Base-by-base conservation (phyloP, 2,888 invertebrate genomes). In the Hydraecia micacea region DNA sequence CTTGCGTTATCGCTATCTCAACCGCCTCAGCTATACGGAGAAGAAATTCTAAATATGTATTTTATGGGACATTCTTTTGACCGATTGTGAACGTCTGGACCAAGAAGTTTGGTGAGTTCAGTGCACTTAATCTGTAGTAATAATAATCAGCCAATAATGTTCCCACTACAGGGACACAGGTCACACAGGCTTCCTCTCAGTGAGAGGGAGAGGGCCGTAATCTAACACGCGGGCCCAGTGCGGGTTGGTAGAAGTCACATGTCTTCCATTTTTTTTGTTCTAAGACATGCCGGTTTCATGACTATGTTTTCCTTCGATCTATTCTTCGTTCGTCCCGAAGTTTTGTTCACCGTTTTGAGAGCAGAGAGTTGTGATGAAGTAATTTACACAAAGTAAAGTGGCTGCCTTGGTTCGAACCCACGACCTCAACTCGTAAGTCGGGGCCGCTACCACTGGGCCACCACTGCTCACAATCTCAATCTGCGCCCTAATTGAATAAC, bases 1-100 rank as follows among this genome's bases (percentile, higher is more conserved):
- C 86, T 89, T 89, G 89, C 62, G 72, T 80, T 88, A 89, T 88
- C 84, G 78, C 81, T 88, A 87, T 91, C 90, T 90, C 73, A 62
- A 71, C 46, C 2, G 65, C n/a, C 60, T 71, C 86, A 81, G 83
- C 62, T 83, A 25, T 67, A 69, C 32, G 13, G 66, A 86, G 85
- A 79, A 75, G 72, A 87, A 77, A 86, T 83, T 72, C 42, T 32
- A 62, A 69, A 42, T 39, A 42, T 72, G 36, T 25, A 28, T 69
- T 67, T 70, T 71, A 52, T 55, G 46, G 42, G 32, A 62, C 74
- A 78, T 78, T 74, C 58, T 67, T 75, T 70, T 70, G 63, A 65
- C 36, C 28, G 62, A 72, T 62, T 74, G 55, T 68, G 42, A 1
- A 25, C 32, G 28, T 58, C 55, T 55, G 52, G 15, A 15, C 7